Evolutionary conservation across 1,140 invertebrate genomes (phyloP).

Genomic region (Eurytemora carolleeae): DNA sequence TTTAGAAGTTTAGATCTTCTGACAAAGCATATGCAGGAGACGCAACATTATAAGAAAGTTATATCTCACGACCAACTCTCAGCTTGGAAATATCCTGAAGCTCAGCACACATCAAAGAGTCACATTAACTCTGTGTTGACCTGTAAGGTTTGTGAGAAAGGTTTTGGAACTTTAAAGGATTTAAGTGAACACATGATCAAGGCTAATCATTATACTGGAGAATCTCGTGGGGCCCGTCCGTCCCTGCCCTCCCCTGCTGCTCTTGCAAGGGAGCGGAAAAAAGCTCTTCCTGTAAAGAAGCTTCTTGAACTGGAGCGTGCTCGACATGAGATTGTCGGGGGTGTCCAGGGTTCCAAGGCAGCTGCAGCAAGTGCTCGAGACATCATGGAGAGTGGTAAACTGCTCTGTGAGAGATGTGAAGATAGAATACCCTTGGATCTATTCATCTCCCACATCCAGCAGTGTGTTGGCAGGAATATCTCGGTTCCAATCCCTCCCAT

Average conservation of each 20-base stretch:
- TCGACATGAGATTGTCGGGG: constrained; percentile 43
- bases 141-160: constrained; percentile 88
- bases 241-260: background rate
- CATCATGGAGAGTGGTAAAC: constrained; percentile 28
- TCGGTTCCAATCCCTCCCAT: background rate
- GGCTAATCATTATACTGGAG: constrained; percentile 55
- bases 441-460: constrained; percentile 70
- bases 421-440: constrained; percentile 74
- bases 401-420: constrained; percentile 83
- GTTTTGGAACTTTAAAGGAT: constrained; percentile 78
- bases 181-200: constrained; percentile 91
- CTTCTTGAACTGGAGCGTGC: constrained; percentile 64
- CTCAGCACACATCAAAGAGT: constrained; percentile 35
- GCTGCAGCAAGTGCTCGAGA: background rate
- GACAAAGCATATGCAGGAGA: constrained; percentile 93
- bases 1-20: constrained; percentile 79
- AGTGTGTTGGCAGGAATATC: constrained; percentile 27
- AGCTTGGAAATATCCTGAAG: constrained; percentile 74
- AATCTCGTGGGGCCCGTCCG: background rate
- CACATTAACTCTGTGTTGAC: constrained; percentile 77
- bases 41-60: constrained; percentile 90
- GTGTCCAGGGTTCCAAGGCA: constrained; percentile 7
- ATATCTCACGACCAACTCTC: constrained; percentile 86
- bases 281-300: constrained; percentile 70
- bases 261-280: constrained; percentile 54